phyloP scores from a whole-genome alignment of 2,113 vertebrate species.

The Theristicus caerulescens region DNA sequence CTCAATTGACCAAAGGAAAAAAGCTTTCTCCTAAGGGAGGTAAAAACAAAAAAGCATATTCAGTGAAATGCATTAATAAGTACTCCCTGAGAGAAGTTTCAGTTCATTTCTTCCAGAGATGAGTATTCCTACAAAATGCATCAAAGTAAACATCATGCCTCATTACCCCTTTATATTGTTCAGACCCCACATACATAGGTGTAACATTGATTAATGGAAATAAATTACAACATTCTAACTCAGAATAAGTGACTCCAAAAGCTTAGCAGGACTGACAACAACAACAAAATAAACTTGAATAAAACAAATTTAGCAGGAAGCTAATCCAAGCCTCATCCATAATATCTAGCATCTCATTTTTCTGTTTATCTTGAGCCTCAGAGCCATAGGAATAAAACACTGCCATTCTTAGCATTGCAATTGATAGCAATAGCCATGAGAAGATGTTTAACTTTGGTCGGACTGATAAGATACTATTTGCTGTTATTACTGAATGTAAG shows the following conservation, averaged over 20 bases:
- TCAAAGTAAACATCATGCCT: constrained; percentile 61
- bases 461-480: rapidly evolving
- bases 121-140: constrained; percentile 30
- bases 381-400: not conserved
- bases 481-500: not conserved
- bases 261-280: not conserved
- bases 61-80: constrained; percentile 43
- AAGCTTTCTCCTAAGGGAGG: not conserved
- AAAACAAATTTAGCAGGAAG: not conserved
- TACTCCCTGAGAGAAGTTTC: constrained; percentile 31
- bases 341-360: not conserved
- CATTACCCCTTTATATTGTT: constrained; percentile 48
- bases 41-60: constrained; percentile 26
- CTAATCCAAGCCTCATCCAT: not conserved
- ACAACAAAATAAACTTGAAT: not conserved
- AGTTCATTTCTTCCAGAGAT: constrained; percentile 64
- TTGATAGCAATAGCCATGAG: not conserved
- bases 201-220: constrained; percentile 60
- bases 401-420: not conserved
- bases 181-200: not conserved
- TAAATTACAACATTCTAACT: constrained; percentile 36
- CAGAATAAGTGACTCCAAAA: not conserved
- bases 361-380: not conserved
- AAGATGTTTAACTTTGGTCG: not conserved
- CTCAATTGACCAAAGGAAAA: constrained; percentile 54